A percentile compares a stretch with the other conserved stretches of the same genome.
Evolutionary conservation across 2,113 vertebrate genomes (phyloP).

Genomic region (Panthera uncia): DNA sequence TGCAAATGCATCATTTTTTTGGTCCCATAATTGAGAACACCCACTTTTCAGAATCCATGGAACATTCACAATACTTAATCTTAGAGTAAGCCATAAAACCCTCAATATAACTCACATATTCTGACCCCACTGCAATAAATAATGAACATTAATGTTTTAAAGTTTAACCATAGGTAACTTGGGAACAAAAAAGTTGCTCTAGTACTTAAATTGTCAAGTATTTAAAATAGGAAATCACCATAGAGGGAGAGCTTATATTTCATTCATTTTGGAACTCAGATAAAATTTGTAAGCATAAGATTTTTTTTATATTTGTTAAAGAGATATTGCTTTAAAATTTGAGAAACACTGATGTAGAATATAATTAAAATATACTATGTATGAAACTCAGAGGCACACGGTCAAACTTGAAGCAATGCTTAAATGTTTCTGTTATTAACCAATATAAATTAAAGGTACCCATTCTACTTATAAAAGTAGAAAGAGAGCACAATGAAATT

Average conservation of each 20-base stretch:
- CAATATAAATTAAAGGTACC: not conserved
- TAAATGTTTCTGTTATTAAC: not conserved
- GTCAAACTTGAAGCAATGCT: not conserved
- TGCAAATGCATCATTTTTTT: not conserved
- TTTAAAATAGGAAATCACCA: not conserved
- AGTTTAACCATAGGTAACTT: not conserved
- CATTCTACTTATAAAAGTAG: not conserved
- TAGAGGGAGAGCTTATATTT: not conserved
- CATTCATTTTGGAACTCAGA: not conserved
- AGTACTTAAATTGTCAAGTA: not conserved
- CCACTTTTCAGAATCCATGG: not conserved
- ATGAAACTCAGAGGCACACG: not conserved
- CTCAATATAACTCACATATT: not conserved
- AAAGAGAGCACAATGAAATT: not conserved
- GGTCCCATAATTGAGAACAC: not conserved
- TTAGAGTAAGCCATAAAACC: not conserved
- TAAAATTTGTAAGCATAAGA: not conserved
- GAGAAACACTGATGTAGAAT: not conserved
- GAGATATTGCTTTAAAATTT: not conserved
- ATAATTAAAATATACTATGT: not conserved
- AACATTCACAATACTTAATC: not conserved
- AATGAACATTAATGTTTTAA: not conserved
- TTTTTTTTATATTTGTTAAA: conserved; percentile 32
- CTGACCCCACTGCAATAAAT: not conserved
- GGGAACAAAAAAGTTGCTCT: not conserved